Evolutionary conservation across 2,888 invertebrate species (phyloP).

Genomic region (Stenchaetothrips biformis): DNA sequence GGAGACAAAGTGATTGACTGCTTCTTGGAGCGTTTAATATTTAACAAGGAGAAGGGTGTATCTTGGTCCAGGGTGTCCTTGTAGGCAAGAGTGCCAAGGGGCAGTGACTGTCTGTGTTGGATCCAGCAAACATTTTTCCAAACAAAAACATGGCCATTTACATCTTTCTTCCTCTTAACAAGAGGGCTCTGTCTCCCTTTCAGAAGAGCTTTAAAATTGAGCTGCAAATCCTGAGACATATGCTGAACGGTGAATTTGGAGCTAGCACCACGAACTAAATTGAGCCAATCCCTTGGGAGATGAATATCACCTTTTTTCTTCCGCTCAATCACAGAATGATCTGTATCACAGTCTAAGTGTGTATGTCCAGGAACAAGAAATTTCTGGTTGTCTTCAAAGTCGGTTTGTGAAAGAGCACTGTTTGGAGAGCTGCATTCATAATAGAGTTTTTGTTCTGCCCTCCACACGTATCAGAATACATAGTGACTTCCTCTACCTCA

Average conservation of each 20-base stretch:
- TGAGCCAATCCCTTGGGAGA: neutral
- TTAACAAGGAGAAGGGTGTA: neutral
- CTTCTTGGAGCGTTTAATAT: neutral
- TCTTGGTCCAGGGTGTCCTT: neutral
- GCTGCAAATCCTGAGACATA: neutral
- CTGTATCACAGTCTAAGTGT: neutral
- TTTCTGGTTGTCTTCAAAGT: neutral
- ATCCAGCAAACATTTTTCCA: slow-evolving; percentile 37
- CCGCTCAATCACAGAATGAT: neutral
- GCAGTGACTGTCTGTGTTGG: slow-evolving; percentile 27
- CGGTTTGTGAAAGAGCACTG: neutral
- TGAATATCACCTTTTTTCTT: neutral
- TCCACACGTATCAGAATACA: neutral
- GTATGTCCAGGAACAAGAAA: neutral
- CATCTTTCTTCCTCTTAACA: neutral
- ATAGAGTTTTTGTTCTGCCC: neutral
- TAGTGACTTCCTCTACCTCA: neutral
- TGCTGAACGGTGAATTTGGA: neutral
- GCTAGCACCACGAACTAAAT: neutral
- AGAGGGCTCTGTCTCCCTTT: neutral
- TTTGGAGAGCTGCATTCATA: neutral
- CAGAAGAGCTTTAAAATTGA: neutral
- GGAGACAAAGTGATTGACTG: neutral
- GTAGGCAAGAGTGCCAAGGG: neutral
- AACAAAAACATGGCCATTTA: neutral